Evolutionary conservation across 2,113 vertebrate genomes (phyloP).

Genomic region (Dendropsophus ebraccatus): DNA sequence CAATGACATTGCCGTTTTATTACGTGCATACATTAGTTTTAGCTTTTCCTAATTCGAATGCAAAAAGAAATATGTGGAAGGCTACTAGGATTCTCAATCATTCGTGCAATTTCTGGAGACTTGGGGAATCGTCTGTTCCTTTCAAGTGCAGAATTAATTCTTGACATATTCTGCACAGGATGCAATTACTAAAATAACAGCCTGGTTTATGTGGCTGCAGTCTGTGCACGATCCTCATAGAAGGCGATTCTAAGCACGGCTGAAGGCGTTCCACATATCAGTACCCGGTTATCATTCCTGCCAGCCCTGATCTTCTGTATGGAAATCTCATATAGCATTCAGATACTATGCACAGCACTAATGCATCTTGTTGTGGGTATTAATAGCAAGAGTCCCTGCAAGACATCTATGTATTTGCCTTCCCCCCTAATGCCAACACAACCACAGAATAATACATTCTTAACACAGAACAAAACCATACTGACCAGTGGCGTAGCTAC

Average conservation of each 20-base stretch:
- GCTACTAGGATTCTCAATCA: not conserved
- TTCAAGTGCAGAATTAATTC: slow-evolving; percentile 1
- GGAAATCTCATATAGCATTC: not conserved
- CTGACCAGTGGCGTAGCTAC: too few species aligned
- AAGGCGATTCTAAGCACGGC: not conserved
- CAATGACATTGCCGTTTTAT: not conserved
- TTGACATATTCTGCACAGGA: not conserved
- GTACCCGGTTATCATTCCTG: not conserved
- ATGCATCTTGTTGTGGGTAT: not conserved
- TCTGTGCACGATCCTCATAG: not conserved
- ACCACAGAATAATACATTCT: too few species aligned
- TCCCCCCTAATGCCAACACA: too few species aligned
- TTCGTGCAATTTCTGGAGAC: slow-evolving; percentile 14
- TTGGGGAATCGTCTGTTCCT: not conserved
- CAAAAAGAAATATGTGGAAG: not conserved
- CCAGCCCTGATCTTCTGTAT: not conserved
- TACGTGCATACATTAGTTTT: not conserved
- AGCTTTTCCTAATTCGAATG: not conserved
- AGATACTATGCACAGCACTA: not conserved
- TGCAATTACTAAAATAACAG: slow-evolving; percentile 17
- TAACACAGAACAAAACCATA: too few species aligned
- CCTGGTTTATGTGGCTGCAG: too few species aligned
- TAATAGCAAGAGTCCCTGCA: too few species aligned
- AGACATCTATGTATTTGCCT: too few species aligned
- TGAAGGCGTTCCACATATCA: not conserved